phyloP scores from a whole-genome alignment of 2,113 vertebrate species.

The Oncorhynchus mykiss region DNA sequence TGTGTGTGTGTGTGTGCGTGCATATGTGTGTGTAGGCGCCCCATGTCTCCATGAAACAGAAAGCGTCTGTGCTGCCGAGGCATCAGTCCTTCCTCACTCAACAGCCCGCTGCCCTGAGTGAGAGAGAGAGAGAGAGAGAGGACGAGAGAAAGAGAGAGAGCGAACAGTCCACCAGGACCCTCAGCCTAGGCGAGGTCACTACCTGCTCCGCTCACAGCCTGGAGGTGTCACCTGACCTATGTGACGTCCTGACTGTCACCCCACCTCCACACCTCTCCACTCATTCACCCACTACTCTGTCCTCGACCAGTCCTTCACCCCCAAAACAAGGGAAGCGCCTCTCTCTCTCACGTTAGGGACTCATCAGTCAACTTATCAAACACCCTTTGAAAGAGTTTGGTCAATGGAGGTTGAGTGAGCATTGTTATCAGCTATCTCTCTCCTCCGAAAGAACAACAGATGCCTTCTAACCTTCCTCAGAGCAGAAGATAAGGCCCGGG shows the following conservation, averaged over 20 bases:
- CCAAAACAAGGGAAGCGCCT: constrained; percentile 41
- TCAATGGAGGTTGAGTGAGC: constrained; percentile 41
- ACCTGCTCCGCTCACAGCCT: constrained; percentile 27
- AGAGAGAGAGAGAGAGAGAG: constrained; percentile 29
- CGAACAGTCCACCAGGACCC: constrained; percentile 31
- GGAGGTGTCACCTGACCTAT: constrained; percentile 2
- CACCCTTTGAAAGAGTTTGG: constrained; percentile 2
- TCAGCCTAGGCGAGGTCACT: constrained; percentile 52
- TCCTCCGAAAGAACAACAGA: constrained; percentile 35
- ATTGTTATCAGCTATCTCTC: constrained; percentile 33
- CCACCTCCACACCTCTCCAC: constrained; percentile 42
- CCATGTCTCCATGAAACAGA: constrained; percentile 1
- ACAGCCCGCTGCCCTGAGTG: constrained; percentile 29
- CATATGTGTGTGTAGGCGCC: constrained; percentile 1
- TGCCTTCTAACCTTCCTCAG: not conserved
- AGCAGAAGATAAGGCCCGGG: not conserved
- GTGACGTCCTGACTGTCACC: constrained; percentile 5
- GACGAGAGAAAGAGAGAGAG: constrained; percentile 4
- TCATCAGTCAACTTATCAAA: constrained; percentile 1
- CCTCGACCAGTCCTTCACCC: constrained; percentile 29
- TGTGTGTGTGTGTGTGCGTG: not conserved
- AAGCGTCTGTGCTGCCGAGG: constrained; percentile 20
- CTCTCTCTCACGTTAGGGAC: constrained; percentile 10
- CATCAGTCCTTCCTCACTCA: constrained; percentile 34
- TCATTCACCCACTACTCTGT: constrained; percentile 11